Evolutionary conservation across 2,797 vertebrate genomes (phyloP), one percentile per base, ranked within the genome.

Genomic region (Crax fasciolata): DNA sequence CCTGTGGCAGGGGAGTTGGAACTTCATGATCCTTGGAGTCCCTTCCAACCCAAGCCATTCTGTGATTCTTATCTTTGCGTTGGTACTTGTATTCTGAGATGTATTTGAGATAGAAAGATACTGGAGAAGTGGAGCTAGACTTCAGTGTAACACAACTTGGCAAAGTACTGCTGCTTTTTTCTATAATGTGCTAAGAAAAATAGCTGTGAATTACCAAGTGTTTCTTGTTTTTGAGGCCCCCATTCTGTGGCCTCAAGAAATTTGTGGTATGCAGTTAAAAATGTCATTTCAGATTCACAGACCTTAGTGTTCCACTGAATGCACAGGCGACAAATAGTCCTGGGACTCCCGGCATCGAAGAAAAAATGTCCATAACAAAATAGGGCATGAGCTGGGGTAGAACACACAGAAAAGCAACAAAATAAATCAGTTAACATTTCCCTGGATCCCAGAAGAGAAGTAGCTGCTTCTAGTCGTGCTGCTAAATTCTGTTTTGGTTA

Each of bases 251-350:
- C 52, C 39, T 83, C 24, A 35, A 67, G 35, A 63, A 84, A 48
- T 80, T 11, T 41, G 5, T 10, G 0, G 1, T 14, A 27, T 0
- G 1, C 23, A 32, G 38, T 25, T 78, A 41, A 49, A 35, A 84
- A 59, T 3, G 12, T 8, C n/a, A 12, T 30, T 82, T 57, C 28
- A 24, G 16, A 3, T 20, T n/a, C n/a, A 96, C 97, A 91, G 48
- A 99, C 99, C 99, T 99, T 49, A 98, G 93, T 7, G 98, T 99
- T 85, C 98, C 98, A 25, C 98, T 98, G 96, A 98, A 99, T 11
- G 98, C 99, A 94, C 98, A 99, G 17, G 99, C 98, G 1, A 99
- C 98, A 90, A 99, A 99, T 62, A 99, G 94, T 51, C 98, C 98
- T 1, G 98, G 98, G 27, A 99, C 97, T 79, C 98, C 98, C 55